Evolutionary conservation across 2,113 vertebrate species (phyloP).

Genomic region (Alosa alosa): DNA sequence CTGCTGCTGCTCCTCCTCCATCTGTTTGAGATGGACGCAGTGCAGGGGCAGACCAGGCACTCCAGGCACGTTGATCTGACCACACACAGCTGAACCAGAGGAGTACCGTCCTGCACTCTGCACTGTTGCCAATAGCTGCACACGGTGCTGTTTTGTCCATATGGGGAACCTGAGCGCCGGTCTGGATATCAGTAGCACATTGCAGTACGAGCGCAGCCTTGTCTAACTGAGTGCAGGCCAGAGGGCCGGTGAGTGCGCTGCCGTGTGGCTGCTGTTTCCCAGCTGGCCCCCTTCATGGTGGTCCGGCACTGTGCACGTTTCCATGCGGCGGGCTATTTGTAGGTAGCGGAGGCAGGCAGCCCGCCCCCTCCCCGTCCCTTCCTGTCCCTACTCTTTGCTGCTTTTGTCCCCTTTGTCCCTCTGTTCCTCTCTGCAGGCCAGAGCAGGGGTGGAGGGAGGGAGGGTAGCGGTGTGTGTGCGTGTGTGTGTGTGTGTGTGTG

Average conservation of each 20-base stretch:
- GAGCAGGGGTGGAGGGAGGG: not conserved
- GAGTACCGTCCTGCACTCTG: not conserved
- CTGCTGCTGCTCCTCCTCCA: not conserved
- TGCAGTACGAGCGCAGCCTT: not conserved
- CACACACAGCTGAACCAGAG: not conserved
- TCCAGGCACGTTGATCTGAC: not conserved
- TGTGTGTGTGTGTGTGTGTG: not conserved
- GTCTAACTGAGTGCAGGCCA: not conserved
- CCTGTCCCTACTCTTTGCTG: slow-evolving; percentile 5
- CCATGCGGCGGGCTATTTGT: not conserved
- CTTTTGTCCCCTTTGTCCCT: slow-evolving; percentile 11
- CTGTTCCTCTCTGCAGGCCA: slow-evolving; percentile 11
- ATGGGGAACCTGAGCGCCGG: not conserved
- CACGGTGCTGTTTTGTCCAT: not conserved
- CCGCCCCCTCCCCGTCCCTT: not conserved
- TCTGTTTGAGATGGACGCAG: not conserved
- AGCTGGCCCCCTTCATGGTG: slow-evolving; percentile 2
- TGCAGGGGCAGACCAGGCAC: not conserved
- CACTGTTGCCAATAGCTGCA: not conserved
- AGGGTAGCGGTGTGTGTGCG: not conserved
- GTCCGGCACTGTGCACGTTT: not conserved
- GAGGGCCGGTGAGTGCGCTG: not conserved
- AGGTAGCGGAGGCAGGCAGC: slow-evolving; percentile 4
- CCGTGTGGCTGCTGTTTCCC: not conserved
- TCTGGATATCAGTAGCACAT: not conserved